These are phyloP conservation scores for Lepisosteus osseus DNA, from an alignment of 2,113 vertebrate genomes.

Conservation along the genomic window DNA sequence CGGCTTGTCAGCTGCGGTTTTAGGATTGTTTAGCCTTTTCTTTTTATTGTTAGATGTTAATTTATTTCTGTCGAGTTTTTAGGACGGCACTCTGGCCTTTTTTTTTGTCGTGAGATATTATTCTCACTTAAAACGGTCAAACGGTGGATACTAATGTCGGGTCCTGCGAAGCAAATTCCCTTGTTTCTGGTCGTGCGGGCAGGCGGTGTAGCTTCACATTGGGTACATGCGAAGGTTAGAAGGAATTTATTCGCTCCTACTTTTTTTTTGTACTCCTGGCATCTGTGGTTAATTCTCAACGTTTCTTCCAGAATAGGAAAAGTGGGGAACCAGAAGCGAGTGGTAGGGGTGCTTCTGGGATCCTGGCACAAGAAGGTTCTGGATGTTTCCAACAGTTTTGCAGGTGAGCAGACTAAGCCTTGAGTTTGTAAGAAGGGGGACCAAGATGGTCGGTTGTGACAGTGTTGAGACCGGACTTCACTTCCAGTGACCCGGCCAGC, in stretches of 20 bases:
- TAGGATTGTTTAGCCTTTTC: too few species aligned
- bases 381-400: slow-evolving; percentile 97
- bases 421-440: too few species aligned
- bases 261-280: background rate
- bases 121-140: too few species aligned
- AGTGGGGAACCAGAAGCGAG: slow-evolving; percentile 94
- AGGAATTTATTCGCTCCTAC: background rate
- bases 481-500: background rate
- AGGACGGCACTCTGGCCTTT: background rate
- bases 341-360: slow-evolving; percentile 92
- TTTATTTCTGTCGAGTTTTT: slow-evolving; percentile 21
- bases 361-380: slow-evolving; percentile 97
- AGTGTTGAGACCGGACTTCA: too few species aligned
- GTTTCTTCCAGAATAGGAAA: slow-evolving; percentile 83
- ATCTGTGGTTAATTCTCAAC: background rate
- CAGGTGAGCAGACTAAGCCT: slow-evolving; percentile 66
- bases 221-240: too few species aligned
- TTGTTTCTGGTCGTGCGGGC: too few species aligned
- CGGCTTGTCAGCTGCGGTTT: too few species aligned
- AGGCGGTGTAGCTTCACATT: too few species aligned
- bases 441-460: too few species aligned
- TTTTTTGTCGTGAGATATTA: background rate
- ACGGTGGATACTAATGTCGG: too few species aligned
- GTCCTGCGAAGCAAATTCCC: too few species aligned
- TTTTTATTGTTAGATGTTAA: slow-evolving; percentile 7